A percentile compares a stretch with the other conserved stretches of the same genome.
Conservation (phyloP, 2,113 vertebrate species). For the Brachypodius melanocephalos region DNA sequence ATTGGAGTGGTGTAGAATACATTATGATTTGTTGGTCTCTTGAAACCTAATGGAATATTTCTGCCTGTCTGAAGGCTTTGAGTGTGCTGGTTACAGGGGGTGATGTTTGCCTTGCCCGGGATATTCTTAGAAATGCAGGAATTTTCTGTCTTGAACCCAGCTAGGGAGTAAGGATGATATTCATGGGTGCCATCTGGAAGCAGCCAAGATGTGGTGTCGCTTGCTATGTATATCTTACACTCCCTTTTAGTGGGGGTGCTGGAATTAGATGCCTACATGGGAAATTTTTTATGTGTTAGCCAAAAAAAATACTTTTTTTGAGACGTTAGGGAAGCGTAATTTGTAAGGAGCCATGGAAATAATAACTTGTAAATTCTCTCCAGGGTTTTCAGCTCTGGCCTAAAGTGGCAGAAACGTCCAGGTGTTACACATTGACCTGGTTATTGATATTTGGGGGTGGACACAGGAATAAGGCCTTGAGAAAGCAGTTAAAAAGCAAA, state of each 20-base stretch:
- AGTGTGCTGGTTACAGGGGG: neutral
- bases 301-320: neutral
- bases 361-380: neutral
- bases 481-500: neutral
- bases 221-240: neutral
- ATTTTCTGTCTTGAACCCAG: neutral
- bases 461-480: neutral
- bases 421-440: neutral
- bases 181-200: neutral
- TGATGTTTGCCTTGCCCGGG: neutral
- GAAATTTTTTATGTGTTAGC: neutral
- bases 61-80: neutral
- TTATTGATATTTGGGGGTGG: neutral
- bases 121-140: neutral
- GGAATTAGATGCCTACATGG: neutral
- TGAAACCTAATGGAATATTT: neutral
- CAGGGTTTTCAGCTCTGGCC: neutral
- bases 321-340: neutral
- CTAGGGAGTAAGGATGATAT: neutral
- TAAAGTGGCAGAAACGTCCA: fast-evolving
- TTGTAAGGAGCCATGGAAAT: neutral
- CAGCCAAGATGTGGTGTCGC: neutral
- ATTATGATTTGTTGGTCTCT: neutral
- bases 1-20: neutral
- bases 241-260: neutral